Conservation (phyloP, 2,797 vertebrate species). For the Sylvilagus floridanus region DNA sequence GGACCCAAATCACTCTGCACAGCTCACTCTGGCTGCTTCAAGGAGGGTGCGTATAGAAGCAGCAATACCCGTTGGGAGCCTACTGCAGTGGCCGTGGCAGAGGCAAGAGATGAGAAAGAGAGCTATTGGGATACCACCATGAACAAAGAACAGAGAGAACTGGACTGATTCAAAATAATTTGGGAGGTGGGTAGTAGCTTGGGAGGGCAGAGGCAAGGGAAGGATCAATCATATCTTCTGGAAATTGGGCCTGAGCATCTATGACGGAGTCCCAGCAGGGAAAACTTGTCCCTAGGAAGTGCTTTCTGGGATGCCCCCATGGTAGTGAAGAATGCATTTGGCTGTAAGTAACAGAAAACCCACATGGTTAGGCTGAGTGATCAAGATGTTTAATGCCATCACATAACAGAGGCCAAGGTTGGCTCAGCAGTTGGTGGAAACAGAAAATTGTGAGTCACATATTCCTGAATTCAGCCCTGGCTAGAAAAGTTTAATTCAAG, state of each 20-base stretch:
- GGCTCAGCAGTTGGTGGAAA: not conserved
- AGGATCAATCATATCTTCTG: not conserved
- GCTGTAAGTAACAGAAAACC: conserved; percentile 18
- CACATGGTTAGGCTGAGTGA: not conserved
- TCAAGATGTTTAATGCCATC: not conserved
- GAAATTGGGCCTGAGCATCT: not conserved
- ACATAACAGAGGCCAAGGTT: not conserved
- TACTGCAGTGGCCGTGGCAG: no score
- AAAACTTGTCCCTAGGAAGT: not conserved
- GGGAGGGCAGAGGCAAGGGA: not conserved
- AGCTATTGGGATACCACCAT: not conserved
- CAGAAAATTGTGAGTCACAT: not conserved
- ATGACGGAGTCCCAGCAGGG: not conserved
- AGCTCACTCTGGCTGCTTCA: not conserved
- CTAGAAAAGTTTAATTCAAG: conserved; percentile 20
- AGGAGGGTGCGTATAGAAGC: not conserved
- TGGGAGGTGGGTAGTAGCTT: not conserved
- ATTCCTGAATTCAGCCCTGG: conserved; percentile 2
- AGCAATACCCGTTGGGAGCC: not conserved
- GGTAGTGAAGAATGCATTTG: not conserved
- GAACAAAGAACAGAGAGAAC: not conserved
- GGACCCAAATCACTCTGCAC: not conserved
- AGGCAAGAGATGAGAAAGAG: not conserved
- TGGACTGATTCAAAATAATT: not conserved
- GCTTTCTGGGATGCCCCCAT: not conserved